A percentile compares a stretch with the other conserved stretches of the same genome.
These are phyloP conservation scores for Andrena praecox DNA, from an alignment of 2,888 invertebrate species.

Conservation along the genomic window DNA sequence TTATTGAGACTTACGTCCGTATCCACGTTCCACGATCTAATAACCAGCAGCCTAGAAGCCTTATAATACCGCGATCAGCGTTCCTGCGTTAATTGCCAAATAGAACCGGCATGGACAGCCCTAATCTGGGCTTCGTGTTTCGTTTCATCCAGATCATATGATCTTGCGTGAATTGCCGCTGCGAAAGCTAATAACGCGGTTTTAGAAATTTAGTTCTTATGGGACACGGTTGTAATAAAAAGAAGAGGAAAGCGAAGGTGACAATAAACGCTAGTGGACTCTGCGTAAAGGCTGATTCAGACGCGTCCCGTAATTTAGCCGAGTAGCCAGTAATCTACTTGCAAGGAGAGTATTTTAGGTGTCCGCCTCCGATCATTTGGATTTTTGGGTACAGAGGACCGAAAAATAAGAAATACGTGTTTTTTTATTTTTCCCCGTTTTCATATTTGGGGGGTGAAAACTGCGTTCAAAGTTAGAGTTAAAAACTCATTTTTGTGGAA, in stretches of 20 bases:
- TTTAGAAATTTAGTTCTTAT: background rate
- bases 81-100: constrained; percentile 44
- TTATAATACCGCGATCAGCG: constrained; percentile 34
- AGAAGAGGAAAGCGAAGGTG: background rate
- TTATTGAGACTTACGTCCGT: constrained; percentile 54
- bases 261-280: background rate
- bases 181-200: background rate
- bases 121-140: constrained; percentile 14
- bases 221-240: background rate
- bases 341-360: too few species aligned
- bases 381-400: too few species aligned
- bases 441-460: too few species aligned
- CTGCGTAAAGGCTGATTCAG: background rate
- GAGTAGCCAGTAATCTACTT: too few species aligned
- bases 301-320: too few species aligned
- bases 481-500: too few species aligned
- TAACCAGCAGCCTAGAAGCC: constrained; percentile 47
- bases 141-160: constrained; percentile 18
- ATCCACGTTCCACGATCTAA: constrained; percentile 35
- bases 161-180: constrained; percentile 10
- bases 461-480: too few species aligned
- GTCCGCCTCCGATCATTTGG: too few species aligned
- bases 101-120: background rate
- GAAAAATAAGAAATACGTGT: too few species aligned
- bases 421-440: too few species aligned